Percentiles rank a stretch among this genome's conserved stretches.
Evolutionary conservation across 64 coral and sea anemone species (phyloP).

Genomic region (Pocillopora damicornis): DNA sequence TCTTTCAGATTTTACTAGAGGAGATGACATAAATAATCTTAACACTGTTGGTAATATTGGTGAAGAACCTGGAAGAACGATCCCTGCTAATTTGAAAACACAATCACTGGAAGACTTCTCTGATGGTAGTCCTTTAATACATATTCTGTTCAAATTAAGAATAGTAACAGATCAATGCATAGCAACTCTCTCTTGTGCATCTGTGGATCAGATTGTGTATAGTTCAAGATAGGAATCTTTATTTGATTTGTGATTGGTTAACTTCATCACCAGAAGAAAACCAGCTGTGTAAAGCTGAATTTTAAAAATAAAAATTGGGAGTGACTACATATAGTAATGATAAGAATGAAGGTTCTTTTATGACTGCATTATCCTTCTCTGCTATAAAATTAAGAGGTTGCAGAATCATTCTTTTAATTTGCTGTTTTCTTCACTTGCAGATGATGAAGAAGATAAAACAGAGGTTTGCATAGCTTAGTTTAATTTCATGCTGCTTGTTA

Average conservation of each 20-base stretch:
- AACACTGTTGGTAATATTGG: slow-evolving; percentile 30
- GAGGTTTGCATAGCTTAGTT: slow-evolving; percentile 43
- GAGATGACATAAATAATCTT: slow-evolving; percentile 32
- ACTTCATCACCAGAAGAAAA: too few species aligned
- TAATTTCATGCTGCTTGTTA: too few species aligned
- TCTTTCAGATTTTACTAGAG: slow-evolving; percentile 23
- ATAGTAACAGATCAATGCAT: background rate
- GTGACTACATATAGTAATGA: too few species aligned
- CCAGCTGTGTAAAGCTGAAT: too few species aligned
- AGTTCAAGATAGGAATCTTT: too few species aligned
- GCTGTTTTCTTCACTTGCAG: background rate
- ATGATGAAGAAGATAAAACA: slow-evolving; percentile 79
- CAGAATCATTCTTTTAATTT: background rate
- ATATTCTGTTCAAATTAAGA: background rate
- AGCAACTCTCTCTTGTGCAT: too few species aligned
- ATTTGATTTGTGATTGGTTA: too few species aligned
- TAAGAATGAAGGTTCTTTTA: too few species aligned
- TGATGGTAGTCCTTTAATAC: slow-evolving; percentile 2
- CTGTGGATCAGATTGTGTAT: too few species aligned
- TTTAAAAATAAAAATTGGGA: too few species aligned
- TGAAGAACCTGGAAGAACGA: background rate
- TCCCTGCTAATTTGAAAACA: slow-evolving; percentile 10
- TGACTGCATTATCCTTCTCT: too few species aligned
- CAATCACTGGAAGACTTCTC: slow-evolving; percentile 24
- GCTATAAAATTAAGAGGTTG: too few species aligned